Conservation (phyloP, 2,113 vertebrate genomes). For the Pipra filicauda region DNA sequence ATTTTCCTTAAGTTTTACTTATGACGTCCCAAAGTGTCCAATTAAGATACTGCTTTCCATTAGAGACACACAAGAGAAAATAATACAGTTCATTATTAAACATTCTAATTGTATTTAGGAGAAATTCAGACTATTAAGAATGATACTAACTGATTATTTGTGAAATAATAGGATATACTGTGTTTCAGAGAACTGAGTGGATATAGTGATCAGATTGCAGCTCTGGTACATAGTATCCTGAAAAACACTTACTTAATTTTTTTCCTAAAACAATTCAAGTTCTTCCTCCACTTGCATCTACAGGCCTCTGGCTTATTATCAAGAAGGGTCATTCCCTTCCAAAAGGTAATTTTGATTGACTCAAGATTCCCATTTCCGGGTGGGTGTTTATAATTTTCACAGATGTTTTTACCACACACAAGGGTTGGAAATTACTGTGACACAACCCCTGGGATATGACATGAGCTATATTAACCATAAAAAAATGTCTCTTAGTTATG, state of each 20-base stretch:
- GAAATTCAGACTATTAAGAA: not conserved
- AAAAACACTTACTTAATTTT: not conserved
- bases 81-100: not conserved
- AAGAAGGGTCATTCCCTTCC: not conserved
- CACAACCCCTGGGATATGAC: conserved; percentile 13
- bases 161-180: not conserved
- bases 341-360: not conserved
- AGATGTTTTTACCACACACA: not conserved
- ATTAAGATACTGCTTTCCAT: not conserved
- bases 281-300: not conserved
- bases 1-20: not conserved
- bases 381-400: not conserved
- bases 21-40: not conserved
- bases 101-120: not conserved
- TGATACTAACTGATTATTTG: not conserved
- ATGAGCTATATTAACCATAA: not conserved
- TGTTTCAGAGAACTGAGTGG: not conserved
- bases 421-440: conserved; percentile 3
- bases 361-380: not conserved
- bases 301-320: not conserved
- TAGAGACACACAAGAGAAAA: not conserved
- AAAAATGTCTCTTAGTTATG: not conserved
- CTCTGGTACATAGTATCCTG: not conserved
- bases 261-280: not conserved
- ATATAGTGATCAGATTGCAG: not conserved